Conservation (phyloP, 2,797 vertebrate species). For the Spea hammondii region DNA sequence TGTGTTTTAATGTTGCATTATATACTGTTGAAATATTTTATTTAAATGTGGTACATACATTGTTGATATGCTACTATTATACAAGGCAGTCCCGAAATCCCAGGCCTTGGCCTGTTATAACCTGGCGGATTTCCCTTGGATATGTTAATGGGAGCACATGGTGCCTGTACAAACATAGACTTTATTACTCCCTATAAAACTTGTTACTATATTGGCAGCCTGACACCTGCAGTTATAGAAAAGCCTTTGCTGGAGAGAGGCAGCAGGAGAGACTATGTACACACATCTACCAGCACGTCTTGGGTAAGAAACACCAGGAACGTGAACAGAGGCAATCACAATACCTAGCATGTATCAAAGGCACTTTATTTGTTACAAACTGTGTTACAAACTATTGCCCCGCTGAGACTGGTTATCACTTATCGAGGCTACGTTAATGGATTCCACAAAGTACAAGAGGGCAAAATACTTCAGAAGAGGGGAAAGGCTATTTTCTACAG, state of each 20-base stretch:
- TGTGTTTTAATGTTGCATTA: too few relatives aligned
- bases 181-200: conserved; percentile 50
- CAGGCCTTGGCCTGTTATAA: conserved; percentile 44
- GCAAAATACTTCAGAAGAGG: background rate
- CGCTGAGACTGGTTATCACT: conserved; percentile 19
- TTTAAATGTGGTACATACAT: conserved; percentile 25
- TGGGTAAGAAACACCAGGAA: conserved; percentile 9
- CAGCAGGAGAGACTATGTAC: conserved; percentile 25
- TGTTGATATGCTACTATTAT: conserved; percentile 35
- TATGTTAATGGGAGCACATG: conserved; percentile 51
- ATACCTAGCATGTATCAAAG: conserved; percentile 25
- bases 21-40: conserved; percentile 12
- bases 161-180: conserved; percentile 50
- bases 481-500: background rate
- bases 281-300: conserved; percentile 34
- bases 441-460: background rate
- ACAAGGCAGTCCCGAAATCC: conserved; percentile 33
- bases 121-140: conserved; percentile 51
- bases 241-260: conserved; percentile 26
- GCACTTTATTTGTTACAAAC: conserved; percentile 29
- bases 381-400: conserved; percentile 26
- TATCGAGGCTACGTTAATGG: background rate
- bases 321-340: conserved; percentile 16
- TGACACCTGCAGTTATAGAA: conserved; percentile 52
- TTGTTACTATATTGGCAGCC: conserved; percentile 53